These are phyloP conservation scores for Alviniconcha strummeri DNA, from an alignment of 2,888 invertebrate species.

Conservation along the genomic window DNA sequence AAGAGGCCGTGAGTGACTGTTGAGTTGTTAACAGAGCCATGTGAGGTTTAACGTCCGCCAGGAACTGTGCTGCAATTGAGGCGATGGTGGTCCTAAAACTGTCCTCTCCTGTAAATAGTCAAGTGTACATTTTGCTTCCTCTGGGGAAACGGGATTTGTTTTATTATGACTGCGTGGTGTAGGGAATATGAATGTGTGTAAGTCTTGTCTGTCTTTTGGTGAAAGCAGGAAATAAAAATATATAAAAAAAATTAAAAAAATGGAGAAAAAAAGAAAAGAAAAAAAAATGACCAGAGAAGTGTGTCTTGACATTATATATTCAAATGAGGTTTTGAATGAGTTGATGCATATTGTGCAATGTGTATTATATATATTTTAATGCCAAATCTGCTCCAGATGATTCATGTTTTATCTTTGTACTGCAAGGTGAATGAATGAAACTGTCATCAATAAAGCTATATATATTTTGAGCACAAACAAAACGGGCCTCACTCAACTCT, in stretches of 20 bases:
- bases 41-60: too few relatives aligned
- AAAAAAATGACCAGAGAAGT: too few relatives aligned
- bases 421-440: neutral
- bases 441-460: neutral
- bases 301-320: too few relatives aligned
- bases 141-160: neutral
- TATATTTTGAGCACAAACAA: slow-evolving; percentile 6
- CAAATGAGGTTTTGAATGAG: neutral
- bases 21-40: too few relatives aligned
- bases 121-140: neutral
- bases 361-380: neutral
- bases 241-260: too few relatives aligned
- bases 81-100: too few relatives aligned
- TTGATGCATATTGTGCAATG: slow-evolving; percentile 16
- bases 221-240: neutral
- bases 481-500: neutral
- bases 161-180: neutral
- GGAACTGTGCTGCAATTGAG: too few relatives aligned
- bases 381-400: slow-evolving; percentile 1
- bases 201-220: neutral
- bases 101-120: too few relatives aligned
- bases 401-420: neutral
- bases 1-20: too few relatives aligned
- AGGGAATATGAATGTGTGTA: neutral
- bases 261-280: too few relatives aligned